Evolutionary conservation across 2,113 vertebrate genomes (phyloP).

Genomic region (Phalacrocorax pelagicus): DNA sequence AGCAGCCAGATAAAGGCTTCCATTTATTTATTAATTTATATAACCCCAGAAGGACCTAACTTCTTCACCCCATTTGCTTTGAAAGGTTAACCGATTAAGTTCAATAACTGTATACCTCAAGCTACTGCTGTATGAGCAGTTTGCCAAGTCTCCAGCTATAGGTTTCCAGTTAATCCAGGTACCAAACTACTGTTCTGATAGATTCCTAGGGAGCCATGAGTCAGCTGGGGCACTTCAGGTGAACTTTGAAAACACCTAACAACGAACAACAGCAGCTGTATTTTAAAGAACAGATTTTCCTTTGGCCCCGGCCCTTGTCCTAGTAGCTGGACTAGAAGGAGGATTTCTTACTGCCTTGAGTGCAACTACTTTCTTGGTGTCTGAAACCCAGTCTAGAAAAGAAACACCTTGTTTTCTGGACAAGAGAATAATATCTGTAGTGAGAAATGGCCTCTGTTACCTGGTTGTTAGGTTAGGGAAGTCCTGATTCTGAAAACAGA

Average conservation of each 20-base stretch:
- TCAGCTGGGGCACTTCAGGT: neutral
- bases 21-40: neutral
- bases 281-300: neutral
- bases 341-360: neutral
- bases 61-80: neutral
- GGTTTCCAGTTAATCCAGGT: neutral
- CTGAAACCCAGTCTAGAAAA: neutral
- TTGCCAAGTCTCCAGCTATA: neutral
- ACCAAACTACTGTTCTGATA: neutral
- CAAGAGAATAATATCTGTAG: neutral
- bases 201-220: neutral
- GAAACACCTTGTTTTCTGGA: neutral
- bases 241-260: neutral
- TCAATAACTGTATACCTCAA: neutral
- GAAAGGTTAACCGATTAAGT: neutral
- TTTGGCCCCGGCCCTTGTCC: neutral
- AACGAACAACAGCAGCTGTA: neutral
- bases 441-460: neutral
- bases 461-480: neutral
- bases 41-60: neutral
- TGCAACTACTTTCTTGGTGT: neutral
- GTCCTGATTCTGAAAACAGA: neutral
- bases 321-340: neutral
- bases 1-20: neutral
- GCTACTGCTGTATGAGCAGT: neutral